Conservation (phyloP, 2,888 invertebrate species). For the Diaphora mendica region DNA sequence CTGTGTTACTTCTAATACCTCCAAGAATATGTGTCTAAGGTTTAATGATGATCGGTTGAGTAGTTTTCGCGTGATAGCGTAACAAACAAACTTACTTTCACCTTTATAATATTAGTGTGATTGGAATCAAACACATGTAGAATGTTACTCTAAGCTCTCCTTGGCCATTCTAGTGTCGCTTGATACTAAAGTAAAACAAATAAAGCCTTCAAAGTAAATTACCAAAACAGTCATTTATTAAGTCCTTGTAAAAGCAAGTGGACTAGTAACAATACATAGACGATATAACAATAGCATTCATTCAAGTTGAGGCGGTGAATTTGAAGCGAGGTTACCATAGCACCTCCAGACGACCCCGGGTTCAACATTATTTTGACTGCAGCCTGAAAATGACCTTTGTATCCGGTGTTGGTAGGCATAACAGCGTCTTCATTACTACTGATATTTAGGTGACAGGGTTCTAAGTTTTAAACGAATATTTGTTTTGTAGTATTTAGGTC, state of each 20-base stretch:
- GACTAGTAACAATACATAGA: conserved; percentile 10
- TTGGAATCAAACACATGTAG: not conserved
- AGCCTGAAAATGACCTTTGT: conserved; percentile 43
- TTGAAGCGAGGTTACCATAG: conserved; percentile 48
- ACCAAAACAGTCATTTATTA: not conserved
- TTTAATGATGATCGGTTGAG: too few relatives aligned
- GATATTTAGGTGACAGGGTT: not conserved
- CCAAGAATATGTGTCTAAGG: too few relatives aligned
- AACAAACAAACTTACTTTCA: too few relatives aligned
- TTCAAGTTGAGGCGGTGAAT: conserved; percentile 30
- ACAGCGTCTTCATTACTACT: conserved; percentile 22
- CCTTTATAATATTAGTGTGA: not conserved
- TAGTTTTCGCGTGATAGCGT: too few relatives aligned
- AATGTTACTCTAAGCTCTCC: not conserved
- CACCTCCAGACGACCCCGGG: conserved; percentile 51
- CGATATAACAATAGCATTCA: conserved; percentile 26
- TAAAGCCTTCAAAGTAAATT: not conserved
- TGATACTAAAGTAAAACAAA: not conserved
- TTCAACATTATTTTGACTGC: conserved; percentile 55
- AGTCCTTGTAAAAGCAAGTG: conserved; percentile 1
- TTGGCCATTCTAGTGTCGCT: not conserved
- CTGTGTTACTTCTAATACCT: too few relatives aligned
- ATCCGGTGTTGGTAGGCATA: conserved; percentile 46
- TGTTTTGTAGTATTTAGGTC: not conserved
- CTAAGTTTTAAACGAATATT: not conserved